phyloP scores from a whole-genome alignment of 2,888 invertebrate species.

The Lysandra coridon region DNA sequence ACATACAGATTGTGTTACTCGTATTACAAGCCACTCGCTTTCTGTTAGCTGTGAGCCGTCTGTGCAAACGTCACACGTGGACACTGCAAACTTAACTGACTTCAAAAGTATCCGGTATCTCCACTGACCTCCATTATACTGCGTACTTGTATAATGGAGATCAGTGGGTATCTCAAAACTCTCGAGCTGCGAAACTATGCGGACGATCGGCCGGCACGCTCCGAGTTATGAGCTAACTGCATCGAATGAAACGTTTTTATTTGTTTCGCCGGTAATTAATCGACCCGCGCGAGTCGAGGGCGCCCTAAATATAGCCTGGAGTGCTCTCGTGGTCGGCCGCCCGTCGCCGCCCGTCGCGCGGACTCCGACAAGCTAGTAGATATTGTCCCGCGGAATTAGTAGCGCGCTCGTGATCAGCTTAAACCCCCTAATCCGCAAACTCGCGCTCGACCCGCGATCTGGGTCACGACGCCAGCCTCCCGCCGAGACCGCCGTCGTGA shows the following conservation, averaged over 20 bases:
- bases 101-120: neutral
- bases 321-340: neutral
- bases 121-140: no score
- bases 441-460: neutral
- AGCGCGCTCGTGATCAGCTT: neutral
- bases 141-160: no score
- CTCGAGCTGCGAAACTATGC: neutral
- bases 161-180: neutral
- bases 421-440: neutral
- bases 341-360: neutral
- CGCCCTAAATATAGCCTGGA: neutral
- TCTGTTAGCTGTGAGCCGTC: no score
- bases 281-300: neutral
- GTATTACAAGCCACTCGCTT: neutral
- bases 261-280: conserved; percentile 3
- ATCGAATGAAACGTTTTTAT: conserved; percentile 11
- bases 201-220: neutral
- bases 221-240: neutral
- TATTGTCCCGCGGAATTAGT: neutral
- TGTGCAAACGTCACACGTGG: no score
- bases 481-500: neutral
- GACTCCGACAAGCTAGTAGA: neutral
- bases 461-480: neutral
- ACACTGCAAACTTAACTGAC: neutral
- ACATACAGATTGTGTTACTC: neutral